Evolutionary conservation across 2,797 vertebrate species (phyloP).

Genomic region (Mormyrops attenuatus): DNA sequence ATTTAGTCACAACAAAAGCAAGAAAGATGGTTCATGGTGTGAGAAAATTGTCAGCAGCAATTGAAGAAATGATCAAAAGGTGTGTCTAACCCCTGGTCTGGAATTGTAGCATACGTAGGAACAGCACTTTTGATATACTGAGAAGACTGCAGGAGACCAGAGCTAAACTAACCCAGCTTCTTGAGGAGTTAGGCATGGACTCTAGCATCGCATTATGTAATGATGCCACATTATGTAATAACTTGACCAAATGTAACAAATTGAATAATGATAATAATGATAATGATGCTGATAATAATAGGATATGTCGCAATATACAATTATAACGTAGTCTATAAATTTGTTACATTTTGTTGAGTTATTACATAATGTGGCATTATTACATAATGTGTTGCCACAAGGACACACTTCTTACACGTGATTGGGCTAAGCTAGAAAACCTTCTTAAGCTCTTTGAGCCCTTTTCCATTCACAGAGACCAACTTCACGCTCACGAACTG

Average conservation of each 20-base stretch:
- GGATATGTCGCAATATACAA: not conserved
- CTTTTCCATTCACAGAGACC: not conserved
- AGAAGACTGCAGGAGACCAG: not conserved
- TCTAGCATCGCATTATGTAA: not conserved
- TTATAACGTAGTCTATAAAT: not conserved
- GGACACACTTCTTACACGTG: not conserved
- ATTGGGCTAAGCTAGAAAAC: not conserved
- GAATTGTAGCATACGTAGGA: not conserved
- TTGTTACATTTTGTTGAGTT: not conserved
- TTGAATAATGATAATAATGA: not conserved
- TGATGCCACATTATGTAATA: not conserved
- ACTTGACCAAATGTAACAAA: not conserved
- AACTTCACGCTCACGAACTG: not conserved
- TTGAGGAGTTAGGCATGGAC: not conserved
- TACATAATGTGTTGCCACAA: not conserved
- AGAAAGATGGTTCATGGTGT: slow-evolving; percentile 27
- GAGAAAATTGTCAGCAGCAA: slow-evolving; percentile 25
- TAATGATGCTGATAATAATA: not conserved
- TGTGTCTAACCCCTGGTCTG: not conserved
- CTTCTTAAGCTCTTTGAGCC: not conserved
- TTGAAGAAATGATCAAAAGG: not conserved
- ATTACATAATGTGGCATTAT: not conserved
- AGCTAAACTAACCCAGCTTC: not conserved
- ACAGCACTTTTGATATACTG: not conserved
- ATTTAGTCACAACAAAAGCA: slow-evolving; percentile 1